These are phyloP conservation scores for Thumatha senex DNA, from an alignment of 2,888 invertebrate genomes.

Conservation along the genomic window DNA sequence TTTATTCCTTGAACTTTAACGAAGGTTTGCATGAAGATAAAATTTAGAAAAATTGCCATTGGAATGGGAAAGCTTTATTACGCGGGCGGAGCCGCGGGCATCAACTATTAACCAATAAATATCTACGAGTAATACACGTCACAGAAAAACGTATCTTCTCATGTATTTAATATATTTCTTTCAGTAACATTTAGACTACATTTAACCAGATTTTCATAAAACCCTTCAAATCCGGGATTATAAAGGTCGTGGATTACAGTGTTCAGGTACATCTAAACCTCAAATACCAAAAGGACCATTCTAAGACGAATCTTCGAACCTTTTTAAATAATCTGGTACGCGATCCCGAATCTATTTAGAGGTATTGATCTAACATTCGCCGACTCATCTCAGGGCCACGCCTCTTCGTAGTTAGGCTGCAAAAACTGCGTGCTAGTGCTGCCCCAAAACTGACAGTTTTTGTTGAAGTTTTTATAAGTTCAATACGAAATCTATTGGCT, in stretches of 20 bases:
- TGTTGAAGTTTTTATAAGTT: constrained; percentile 20
- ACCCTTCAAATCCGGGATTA: constrained; percentile 6
- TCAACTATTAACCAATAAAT: too few species aligned
- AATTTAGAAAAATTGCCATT: too few species aligned
- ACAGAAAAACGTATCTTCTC: too few species aligned
- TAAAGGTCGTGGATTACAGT: constrained; percentile 17
- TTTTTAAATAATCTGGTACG: constrained; percentile 29
- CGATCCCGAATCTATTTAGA: constrained; percentile 20
- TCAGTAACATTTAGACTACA: not conserved
- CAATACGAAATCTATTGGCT: constrained; percentile 23
- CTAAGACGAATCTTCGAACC: constrained; percentile 14
- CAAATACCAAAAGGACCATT: constrained; percentile 16
- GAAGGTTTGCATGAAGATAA: too few species aligned
- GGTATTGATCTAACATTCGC: constrained; percentile 31
- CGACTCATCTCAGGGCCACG: constrained; percentile 31
- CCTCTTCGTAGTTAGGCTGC: constrained; percentile 47
- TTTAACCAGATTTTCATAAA: constrained; percentile 10
- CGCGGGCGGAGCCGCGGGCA: too few species aligned
- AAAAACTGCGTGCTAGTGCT: constrained; percentile 37
- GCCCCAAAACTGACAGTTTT: constrained; percentile 19
- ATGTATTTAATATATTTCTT: too few species aligned
- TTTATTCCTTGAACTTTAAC: too few species aligned
- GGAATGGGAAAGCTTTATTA: too few species aligned
- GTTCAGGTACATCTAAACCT: constrained; percentile 22
- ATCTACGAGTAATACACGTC: too few species aligned